A percentile compares a stretch with the other conserved stretches of the same genome.
phyloP scores from a whole-genome alignment of 2,888 invertebrate genomes.

The Helicoverpa assulta region DNA sequence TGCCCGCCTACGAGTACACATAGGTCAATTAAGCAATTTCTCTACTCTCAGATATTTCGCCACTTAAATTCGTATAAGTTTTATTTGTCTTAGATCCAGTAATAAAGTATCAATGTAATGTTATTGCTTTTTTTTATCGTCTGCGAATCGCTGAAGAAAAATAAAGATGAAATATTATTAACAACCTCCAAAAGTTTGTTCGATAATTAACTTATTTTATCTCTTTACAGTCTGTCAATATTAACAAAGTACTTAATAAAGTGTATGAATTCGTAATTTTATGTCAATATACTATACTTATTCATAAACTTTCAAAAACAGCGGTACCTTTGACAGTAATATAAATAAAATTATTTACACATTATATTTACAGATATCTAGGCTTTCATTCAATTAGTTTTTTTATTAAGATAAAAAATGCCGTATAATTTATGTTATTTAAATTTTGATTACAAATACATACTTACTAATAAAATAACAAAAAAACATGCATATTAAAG shows the following conservation, averaged over 20 bases:
- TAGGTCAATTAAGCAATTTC: conserved; percentile 30
- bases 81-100: conserved; percentile 19
- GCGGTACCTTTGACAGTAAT: neutral
- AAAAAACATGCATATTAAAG: conserved; percentile 18
- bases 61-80: conserved; percentile 29
- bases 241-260: neutral
- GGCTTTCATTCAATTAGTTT: neutral
- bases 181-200: neutral
- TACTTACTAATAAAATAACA: conserved; percentile 16
- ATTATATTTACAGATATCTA: too few relatives aligned
- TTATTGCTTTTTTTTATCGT: conserved; percentile 20
- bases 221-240: neutral
- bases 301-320: too few relatives aligned
- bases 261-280: too few relatives aligned
- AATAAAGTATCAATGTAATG: conserved; percentile 29
- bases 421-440: too few relatives aligned
- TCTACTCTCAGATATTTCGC: conserved; percentile 3
- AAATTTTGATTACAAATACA: conserved; percentile 13
- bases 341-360: neutral
- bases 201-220: neutral
- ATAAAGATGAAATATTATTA: conserved; percentile 12
- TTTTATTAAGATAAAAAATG: neutral
- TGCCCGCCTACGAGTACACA: conserved; percentile 16
- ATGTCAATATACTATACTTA: too few relatives aligned
- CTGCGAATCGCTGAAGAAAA: conserved; percentile 19